phyloP scores from a whole-genome alignment of 2,888 invertebrate species.

The Neelides folsomi region DNA sequence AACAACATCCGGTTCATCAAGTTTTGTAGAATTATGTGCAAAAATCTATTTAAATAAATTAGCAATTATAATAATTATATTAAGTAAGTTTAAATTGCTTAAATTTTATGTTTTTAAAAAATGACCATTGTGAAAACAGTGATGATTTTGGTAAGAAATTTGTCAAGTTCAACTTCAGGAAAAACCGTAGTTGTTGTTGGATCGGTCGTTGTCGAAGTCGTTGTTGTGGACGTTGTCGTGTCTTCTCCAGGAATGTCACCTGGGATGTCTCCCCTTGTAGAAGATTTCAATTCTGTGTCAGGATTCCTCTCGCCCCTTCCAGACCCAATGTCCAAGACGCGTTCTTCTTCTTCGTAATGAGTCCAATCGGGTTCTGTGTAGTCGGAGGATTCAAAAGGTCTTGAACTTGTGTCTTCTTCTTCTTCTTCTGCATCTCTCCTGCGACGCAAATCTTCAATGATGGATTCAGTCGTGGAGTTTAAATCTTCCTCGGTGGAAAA shows the following conservation, averaged over 20 bases:
- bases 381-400: conserved; percentile 4
- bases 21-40: conserved; percentile 27
- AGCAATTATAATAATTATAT: no score
- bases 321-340: neutral
- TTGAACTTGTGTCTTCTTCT: conserved; percentile 3
- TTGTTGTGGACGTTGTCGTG: conserved; percentile 17
- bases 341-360: conserved; percentile 12
- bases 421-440: conserved; percentile 5
- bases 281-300: conserved; percentile 18
- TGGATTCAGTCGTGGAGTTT: no score
- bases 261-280: conserved; percentile 31
- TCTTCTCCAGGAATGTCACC: conserved; percentile 18
- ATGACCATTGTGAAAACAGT: conserved; percentile 26
- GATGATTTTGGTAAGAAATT: conserved; percentile 27
- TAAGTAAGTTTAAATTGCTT: no score
- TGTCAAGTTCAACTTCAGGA: conserved; percentile 26
- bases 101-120: no score
- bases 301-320: neutral
- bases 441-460: no score
- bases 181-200: conserved; percentile 13
- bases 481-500: no score
- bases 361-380: conserved; percentile 20
- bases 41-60: conserved; percentile 7
- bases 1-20: conserved; percentile 23
- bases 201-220: conserved; percentile 19